These are phyloP conservation scores for Gallinago nigripennis DNA, from an alignment of 2,797 vertebrate species.

Conservation along the genomic window DNA sequence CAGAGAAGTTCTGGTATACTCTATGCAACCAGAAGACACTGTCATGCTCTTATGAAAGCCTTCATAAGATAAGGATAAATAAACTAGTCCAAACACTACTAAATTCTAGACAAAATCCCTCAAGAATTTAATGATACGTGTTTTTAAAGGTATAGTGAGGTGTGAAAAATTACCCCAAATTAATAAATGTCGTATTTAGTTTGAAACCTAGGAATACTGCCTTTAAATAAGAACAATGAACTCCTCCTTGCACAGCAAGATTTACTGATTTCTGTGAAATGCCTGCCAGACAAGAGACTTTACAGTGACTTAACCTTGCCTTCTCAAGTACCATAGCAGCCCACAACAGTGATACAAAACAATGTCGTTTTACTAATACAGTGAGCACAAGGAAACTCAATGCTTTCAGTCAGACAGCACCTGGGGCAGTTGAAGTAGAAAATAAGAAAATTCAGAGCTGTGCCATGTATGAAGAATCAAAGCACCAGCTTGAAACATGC, in stretches of 20 bases:
- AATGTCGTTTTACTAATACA: background rate
- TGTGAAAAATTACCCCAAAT: background rate
- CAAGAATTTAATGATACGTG: too few relatives aligned
- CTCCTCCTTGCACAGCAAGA: background rate
- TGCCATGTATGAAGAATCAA: background rate
- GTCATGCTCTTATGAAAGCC: background rate
- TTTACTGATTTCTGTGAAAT: background rate
- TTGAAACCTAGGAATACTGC: background rate
- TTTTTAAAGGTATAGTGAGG: background rate
- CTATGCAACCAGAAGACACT: background rate
- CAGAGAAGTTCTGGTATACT: background rate
- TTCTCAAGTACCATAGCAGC: background rate
- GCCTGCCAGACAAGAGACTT: background rate
- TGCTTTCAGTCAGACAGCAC: background rate
- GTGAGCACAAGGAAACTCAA: fast-evolving
- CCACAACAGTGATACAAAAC: background rate
- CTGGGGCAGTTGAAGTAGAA: background rate
- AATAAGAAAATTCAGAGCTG: background rate
- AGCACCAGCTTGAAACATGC: fast-evolving
- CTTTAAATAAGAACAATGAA: background rate
- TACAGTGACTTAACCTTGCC: background rate
- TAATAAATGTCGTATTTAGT: background rate
- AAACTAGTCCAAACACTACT: background rate
- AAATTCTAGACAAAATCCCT: background rate
- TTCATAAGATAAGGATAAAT: background rate